phyloP scores from a whole-genome alignment of 2,113 vertebrate genomes.

The Dromiciops gliroides region DNA sequence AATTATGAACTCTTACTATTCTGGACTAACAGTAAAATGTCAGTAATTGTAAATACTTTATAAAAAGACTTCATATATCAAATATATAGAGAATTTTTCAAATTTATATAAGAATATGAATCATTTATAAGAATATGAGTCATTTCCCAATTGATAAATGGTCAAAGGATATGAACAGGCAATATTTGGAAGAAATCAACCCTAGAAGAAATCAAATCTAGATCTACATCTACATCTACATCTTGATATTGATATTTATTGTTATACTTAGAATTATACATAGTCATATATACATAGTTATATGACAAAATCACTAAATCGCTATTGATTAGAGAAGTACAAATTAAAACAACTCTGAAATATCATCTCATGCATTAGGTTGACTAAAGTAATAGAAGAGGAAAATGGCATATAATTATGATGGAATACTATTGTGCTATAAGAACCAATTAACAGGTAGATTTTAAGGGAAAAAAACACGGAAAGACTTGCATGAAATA shows the following conservation, averaged over 20 bases:
- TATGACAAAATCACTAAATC: background rate
- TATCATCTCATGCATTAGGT: background rate
- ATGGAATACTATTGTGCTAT: background rate
- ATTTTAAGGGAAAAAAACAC: background rate
- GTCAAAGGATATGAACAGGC: background rate
- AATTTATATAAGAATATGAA: background rate
- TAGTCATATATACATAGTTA: background rate
- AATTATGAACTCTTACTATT: background rate
- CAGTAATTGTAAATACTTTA: background rate
- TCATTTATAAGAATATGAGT: background rate
- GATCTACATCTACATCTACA: too few species aligned
- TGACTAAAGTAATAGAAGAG: background rate
- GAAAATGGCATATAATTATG: background rate
- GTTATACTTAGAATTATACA: too few species aligned
- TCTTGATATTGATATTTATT: too few species aligned
- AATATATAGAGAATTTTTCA: background rate
- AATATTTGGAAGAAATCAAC: background rate
- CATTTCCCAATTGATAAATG: background rate
- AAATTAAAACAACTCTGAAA: constrained; percentile 6
- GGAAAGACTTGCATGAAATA: background rate
- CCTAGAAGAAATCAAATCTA: background rate
- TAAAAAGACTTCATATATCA: background rate
- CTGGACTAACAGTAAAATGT: background rate
- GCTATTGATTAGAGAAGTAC: background rate
- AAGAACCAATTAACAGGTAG: background rate